Evolutionary conservation across 2,797 vertebrate species (phyloP).

Genomic region (Poeciliopsis gracilis): DNA sequence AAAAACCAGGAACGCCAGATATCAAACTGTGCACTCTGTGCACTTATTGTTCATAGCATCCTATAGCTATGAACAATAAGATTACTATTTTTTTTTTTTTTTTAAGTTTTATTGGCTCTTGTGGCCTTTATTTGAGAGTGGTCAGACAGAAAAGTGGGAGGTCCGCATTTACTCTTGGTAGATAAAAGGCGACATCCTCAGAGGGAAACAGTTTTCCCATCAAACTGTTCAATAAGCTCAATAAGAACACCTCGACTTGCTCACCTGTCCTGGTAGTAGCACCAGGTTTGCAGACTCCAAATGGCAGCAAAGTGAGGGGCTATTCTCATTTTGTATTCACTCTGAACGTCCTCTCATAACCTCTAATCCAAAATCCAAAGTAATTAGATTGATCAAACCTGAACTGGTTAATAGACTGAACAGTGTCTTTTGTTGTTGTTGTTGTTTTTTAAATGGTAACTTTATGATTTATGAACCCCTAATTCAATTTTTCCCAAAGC

Average conservation of each 20-base stretch:
- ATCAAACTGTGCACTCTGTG: background rate
- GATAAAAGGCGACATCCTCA: no score
- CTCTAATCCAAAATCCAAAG: background rate
- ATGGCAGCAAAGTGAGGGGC: background rate
- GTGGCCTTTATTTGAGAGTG: no score
- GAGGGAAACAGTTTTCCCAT: no score
- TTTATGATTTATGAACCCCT: background rate
- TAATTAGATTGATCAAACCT: background rate
- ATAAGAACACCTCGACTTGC: background rate
- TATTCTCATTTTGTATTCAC: background rate
- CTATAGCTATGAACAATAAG: background rate
- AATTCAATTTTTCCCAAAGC: background rate
- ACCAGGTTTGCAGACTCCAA: background rate
- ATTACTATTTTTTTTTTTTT: no score
- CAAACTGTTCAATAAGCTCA: background rate
- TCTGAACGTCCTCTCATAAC: background rate
- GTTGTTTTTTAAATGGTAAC: background rate
- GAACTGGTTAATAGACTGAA: background rate
- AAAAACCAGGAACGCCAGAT: background rate
- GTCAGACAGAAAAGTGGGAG: no score
- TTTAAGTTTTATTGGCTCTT: no score
- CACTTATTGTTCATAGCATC: no score
- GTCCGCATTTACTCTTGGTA: no score
- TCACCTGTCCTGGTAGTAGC: background rate
- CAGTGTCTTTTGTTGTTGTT: background rate